Evolutionary conservation across 2,888 invertebrate species (phyloP).

Genomic region (Gonocerus acuteangulatus): DNA sequence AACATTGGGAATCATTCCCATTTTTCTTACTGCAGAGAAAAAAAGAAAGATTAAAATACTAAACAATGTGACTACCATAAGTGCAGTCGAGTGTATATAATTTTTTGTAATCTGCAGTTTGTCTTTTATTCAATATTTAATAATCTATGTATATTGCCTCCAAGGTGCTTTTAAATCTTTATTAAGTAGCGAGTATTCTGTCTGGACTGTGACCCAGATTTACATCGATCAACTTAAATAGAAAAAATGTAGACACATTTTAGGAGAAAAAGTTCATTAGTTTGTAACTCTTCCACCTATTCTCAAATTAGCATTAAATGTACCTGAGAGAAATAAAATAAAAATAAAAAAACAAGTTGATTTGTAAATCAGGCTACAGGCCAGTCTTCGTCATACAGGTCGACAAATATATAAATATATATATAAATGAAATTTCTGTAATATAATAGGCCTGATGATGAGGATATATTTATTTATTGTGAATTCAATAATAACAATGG

Average conservation of each 20-base stretch:
- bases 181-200: not conserved
- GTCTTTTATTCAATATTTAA: not conserved
- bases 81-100: not conserved
- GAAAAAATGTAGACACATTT: not conserved
- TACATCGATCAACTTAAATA: conserved; percentile 18
- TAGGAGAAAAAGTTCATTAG: not conserved
- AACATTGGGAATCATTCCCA: too few relatives aligned
- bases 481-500: conserved; percentile 12
- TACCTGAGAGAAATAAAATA: conserved; percentile 10
- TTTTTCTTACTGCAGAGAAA: too few relatives aligned
- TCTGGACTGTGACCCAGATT: conserved; percentile 19
- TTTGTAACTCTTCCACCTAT: not conserved
- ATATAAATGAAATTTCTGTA: not conserved
- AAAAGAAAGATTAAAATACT: too few relatives aligned
- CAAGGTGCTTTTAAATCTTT: conserved; percentile 7
- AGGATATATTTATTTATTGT: conserved; percentile 6
- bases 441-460: not conserved
- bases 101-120: not conserved
- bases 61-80: too few relatives aligned
- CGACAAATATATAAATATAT: not conserved
- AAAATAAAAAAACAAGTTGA: conserved; percentile 6
- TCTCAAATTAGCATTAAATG: not conserved
- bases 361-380: conserved; percentile 23
- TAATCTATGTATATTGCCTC: not conserved
- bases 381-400: conserved; percentile 7